phyloP scores from a whole-genome alignment of 1,140 invertebrate species.

The Zaprionus nigranus region DNA sequence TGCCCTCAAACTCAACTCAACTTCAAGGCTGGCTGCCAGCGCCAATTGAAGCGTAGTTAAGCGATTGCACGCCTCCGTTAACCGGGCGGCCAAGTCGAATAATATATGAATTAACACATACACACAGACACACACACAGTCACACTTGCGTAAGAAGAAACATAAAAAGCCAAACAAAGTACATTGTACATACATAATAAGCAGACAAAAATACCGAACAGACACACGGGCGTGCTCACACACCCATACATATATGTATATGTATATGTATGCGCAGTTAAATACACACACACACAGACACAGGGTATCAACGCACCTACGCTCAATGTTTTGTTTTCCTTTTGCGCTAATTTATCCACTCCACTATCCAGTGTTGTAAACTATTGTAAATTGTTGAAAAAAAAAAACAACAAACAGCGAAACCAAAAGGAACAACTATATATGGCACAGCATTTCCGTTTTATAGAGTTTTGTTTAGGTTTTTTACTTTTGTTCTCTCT shows the following conservation, averaged over 20 bases:
- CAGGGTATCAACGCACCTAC: neutral
- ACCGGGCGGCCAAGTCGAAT: conserved; percentile 4
- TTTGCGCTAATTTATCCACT: conserved; percentile 3
- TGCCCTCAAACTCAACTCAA: neutral
- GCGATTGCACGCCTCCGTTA: conserved; percentile 1
- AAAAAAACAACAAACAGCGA: neutral
- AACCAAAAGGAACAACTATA: neutral
- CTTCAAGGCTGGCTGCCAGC: conserved; percentile 1
- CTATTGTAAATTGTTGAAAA: neutral
- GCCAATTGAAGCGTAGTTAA: conserved; percentile 7
- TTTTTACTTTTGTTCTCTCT: conserved; percentile 7
- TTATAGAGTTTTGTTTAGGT: neutral
- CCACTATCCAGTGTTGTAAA: neutral
- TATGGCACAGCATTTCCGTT: neutral
- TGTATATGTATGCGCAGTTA: conserved; percentile 15
- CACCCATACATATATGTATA: neutral
- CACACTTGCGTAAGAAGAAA: conserved; percentile 4
- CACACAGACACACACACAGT: conserved; percentile 8
- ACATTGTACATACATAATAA: conserved; percentile 5
- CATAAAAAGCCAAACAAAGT: conserved; percentile 7
- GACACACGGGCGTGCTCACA: conserved; percentile 6
- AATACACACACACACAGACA: neutral
- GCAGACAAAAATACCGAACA: conserved; percentile 9
- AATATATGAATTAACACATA: conserved; percentile 8
- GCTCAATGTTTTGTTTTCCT: conserved; percentile 4